Evolutionary conservation across 92 coral and sea anemone genomes (phyloP).

Genomic region (Palythoa caribaeorum): DNA sequence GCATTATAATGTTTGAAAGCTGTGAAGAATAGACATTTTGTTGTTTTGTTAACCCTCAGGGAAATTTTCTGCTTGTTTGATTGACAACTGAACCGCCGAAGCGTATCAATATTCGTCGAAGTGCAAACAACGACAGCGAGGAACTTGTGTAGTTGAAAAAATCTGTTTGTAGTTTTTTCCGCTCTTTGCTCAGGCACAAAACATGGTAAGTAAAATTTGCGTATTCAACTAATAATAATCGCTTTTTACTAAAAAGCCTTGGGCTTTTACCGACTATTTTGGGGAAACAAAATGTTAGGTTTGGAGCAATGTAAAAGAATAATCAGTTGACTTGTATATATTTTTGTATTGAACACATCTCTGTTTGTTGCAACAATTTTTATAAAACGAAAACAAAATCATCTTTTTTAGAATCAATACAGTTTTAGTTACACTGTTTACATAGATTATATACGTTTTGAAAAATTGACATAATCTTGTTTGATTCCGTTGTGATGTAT

Average conservation of each 20-base stretch:
- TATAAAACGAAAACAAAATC: neutral
- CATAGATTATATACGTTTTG: constrained; percentile 3
- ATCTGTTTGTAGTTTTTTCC: constrained; percentile 26
- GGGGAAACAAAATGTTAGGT: neutral
- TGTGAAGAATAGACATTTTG: neutral
- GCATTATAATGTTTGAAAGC: neutral
- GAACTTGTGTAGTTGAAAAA: constrained; percentile 20
- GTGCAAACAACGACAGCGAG: neutral
- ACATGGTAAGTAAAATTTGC: constrained; percentile 14
- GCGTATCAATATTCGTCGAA: constrained; percentile 11
- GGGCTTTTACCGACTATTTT: neutral
- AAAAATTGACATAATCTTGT: neutral
- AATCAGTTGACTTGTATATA: neutral
- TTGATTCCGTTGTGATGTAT: neutral
- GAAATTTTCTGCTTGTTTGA: constrained; percentile 22
- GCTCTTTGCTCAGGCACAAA: neutral
- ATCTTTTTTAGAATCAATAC: neutral
- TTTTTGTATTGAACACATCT: neutral
- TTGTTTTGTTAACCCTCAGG: constrained; percentile 21
- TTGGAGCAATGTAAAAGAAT: neutral
- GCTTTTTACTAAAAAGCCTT: neutral
- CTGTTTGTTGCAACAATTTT: constrained; percentile 27
- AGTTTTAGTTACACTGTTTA: neutral
- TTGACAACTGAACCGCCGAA: constrained; percentile 17
- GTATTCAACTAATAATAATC: neutral